Conservation (phyloP, 2,113 vertebrate species). For the Etia nguti region DNA sequence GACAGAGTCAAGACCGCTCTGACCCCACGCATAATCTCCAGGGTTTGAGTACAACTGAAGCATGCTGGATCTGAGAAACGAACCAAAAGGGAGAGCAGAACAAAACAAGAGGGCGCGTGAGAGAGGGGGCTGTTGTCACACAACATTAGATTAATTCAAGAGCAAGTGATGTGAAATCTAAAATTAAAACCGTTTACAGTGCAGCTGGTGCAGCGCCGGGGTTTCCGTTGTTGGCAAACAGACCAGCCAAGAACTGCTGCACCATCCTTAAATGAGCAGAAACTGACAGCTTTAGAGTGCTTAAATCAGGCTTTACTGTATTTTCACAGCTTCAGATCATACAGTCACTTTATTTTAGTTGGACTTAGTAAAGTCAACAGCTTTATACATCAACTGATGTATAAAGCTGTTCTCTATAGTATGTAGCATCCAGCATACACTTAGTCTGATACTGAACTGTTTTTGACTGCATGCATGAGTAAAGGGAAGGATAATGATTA, state of each 20-base stretch:
- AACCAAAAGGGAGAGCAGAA: background rate
- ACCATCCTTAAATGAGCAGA: slow-evolving; percentile 75
- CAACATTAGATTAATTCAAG: background rate
- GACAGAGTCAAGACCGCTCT: slow-evolving; percentile 86
- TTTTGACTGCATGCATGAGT: background rate
- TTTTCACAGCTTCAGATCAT: background rate
- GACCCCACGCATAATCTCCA: slow-evolving; percentile 93
- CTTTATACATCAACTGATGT: background rate
- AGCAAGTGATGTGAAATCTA: background rate
- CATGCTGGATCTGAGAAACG: slow-evolving; percentile 77
- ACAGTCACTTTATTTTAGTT: background rate
- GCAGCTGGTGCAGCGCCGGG: slow-evolving; percentile 77
- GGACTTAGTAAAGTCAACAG: background rate
- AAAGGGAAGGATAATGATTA: background rate
- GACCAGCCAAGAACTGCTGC: slow-evolving; percentile 86
- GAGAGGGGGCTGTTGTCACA: background rate
- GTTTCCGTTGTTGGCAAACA: slow-evolving; percentile 80
- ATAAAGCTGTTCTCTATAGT: background rate
- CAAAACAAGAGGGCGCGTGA: background rate
- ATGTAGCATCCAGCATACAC: background rate
- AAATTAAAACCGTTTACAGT: slow-evolving; percentile 68
- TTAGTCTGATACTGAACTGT: background rate
- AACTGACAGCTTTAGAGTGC: background rate
- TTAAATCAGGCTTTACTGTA: background rate
- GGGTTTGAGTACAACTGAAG: slow-evolving; percentile 83